Conservation (phyloP, 2,113 vertebrate species). For the Myrmecobius fasciatus region DNA sequence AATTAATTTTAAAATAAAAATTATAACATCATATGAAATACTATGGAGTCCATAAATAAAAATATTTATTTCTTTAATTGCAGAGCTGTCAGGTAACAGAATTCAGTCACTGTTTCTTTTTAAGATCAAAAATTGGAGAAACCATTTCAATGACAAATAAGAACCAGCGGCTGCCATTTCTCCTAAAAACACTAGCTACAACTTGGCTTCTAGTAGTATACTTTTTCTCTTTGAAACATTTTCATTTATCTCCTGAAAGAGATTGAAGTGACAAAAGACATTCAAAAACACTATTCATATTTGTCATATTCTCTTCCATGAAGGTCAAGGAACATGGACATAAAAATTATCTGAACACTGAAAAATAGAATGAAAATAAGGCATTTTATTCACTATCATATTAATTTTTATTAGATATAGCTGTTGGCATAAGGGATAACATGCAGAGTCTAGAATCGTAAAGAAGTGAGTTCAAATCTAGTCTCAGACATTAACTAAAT, state of each 20-base stretch:
- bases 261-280: slow-evolving; percentile 5
- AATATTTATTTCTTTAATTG: slow-evolving; percentile 36
- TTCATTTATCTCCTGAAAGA: slow-evolving; percentile 12
- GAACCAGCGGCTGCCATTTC: neutral
- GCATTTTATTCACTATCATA: neutral
- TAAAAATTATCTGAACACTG: slow-evolving; percentile 9
- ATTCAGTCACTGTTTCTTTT: neutral
- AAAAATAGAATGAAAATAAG: slow-evolving; percentile 17
- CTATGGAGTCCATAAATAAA: slow-evolving; percentile 22
- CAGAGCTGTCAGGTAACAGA: slow-evolving; percentile 21
- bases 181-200: slow-evolving; percentile 16
- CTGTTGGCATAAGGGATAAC: neutral
- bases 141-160: neutral
- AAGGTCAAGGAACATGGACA: neutral
- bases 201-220: neutral
- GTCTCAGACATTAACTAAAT: neutral
- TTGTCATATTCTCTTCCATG: slow-evolving; percentile 21
- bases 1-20: slow-evolving; percentile 43
- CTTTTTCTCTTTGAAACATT: slow-evolving; percentile 31
- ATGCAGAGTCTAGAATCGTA: neutral
- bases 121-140: neutral
- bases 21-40: slow-evolving; percentile 16
- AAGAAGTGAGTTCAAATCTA: neutral
- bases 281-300: neutral
- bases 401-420: neutral